Evolutionary conservation across 2,113 vertebrate genomes (phyloP), one percentile per base, ranked within the genome.

Genomic region (Pleuronectes platessa): DNA sequence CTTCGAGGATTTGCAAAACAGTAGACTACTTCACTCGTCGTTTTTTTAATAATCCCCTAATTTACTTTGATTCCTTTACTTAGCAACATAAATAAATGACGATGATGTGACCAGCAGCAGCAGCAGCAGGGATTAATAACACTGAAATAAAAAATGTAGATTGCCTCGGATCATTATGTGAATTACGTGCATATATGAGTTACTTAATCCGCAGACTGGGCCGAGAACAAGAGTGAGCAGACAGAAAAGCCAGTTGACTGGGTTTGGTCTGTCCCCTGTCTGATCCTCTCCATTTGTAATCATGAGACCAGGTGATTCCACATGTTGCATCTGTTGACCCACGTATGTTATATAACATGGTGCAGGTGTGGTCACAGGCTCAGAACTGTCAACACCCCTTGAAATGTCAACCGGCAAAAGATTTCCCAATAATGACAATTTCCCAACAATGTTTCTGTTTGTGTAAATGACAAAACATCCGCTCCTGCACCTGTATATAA

Each of bases 401-500:
- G 4, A 47, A 59, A 26, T 18, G 35, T 54, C n/a, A 55, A 54
- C 0, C 14, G 60, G 40, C 2, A 21, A 27, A 27, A n/a, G 2
- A 68, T 86, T 79, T 79, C 82, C 47, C 35, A 78, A 85, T 70
- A 5, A 47, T 2, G 17, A 18, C 12, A 58, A 21, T 77, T 72
- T 64, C 54, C 26, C 55, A 86, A 83, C 24, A 68, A 11, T 3
- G 9, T 15, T 27, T 3, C 9, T 35, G 47, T 13, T 58, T 23
- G 5, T 35, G 31, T 18, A 63, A 62, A 67, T 68, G 49, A 23
- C 23, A 47, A 65, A 18, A 56, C 55, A 42, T 65, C 51, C 0
- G 3, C 35, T 56, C 20, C 40, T 40, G 9, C 13, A 61, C 61
- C 17, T 66, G 68, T 86, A 88, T 87, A 85, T 75, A 88, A 86